Percentiles rank a stretch among this genome's conserved stretches.
These are phyloP conservation scores for Sclerurus mexicanus DNA, from an alignment of 2,113 vertebrate species.

Conservation along the genomic window DNA sequence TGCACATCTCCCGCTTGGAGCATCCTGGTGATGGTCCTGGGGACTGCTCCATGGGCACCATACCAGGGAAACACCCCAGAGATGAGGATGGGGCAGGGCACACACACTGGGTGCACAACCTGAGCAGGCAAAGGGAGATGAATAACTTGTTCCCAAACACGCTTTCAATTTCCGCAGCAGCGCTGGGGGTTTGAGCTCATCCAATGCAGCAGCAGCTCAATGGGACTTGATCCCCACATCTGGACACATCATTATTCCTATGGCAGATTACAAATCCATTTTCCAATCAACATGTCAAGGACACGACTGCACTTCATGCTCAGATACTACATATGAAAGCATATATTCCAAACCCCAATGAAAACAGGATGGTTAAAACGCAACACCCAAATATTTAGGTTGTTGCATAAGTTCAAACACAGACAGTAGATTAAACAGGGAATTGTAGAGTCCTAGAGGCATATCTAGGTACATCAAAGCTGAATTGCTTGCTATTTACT, in stretches of 20 bases:
- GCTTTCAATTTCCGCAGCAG: background rate
- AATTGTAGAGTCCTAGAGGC: constrained; percentile 28
- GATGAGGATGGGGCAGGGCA: background rate
- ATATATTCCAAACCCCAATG: background rate
- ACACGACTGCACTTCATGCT: background rate
- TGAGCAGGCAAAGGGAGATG: background rate
- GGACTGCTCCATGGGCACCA: background rate
- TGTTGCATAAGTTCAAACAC: background rate
- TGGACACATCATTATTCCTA: background rate
- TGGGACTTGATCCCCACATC: background rate
- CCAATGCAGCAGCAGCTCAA: background rate
- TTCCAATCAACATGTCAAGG: background rate
- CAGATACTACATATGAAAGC: background rate
- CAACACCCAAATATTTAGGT: constrained; percentile 6
- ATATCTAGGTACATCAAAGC: constrained; percentile 35
- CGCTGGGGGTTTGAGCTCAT: background rate
- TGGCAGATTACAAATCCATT: background rate
- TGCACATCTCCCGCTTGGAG: background rate
- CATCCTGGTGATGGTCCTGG: background rate
- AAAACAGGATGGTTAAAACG: background rate
- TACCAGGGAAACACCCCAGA: background rate
- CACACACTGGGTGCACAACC: background rate
- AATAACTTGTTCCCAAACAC: background rate
- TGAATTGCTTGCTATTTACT: background rate
- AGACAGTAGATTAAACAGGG: background rate